A percentile compares a stretch with the other conserved stretches of the same genome.
Conservation (phyloP, 1,140 invertebrate species). For the Acromyrmex heyeri region DNA sequence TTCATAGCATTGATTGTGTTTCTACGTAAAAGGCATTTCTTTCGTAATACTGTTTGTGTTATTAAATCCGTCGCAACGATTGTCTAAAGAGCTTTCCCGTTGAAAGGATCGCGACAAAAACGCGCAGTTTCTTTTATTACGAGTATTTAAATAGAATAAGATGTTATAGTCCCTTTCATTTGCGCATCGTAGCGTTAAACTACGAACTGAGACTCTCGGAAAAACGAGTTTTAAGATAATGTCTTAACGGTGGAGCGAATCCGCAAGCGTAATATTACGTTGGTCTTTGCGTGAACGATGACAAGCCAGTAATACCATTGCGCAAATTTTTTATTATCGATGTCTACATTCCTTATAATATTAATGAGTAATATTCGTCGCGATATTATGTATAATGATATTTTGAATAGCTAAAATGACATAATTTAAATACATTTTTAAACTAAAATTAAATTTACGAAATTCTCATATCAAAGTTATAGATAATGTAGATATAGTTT, state of each 20-base stretch:
- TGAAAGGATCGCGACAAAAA: constrained; percentile 41
- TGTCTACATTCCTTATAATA: constrained; percentile 32
- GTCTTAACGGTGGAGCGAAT: constrained; percentile 52
- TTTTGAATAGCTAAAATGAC: background rate
- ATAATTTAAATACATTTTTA: background rate
- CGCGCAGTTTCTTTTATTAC: constrained; percentile 56
- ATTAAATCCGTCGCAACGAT: constrained; percentile 75
- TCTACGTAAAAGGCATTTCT: constrained; percentile 73
- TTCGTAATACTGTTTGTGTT: constrained; percentile 71
- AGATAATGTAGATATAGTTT: background rate
- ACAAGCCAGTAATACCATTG: constrained; percentile 45
- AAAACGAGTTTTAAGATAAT: constrained; percentile 60
- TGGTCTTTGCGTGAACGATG: constrained; percentile 48
- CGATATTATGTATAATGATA: constrained; percentile 8
- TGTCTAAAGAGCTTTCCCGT: constrained; percentile 42
- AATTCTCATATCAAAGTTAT: background rate
- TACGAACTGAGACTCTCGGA: constrained; percentile 53
- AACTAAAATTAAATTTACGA: background rate
- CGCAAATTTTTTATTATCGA: constrained; percentile 50
- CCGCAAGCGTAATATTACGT: constrained; percentile 48
- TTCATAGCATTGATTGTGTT: constrained; percentile 59
- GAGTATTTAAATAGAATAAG: constrained; percentile 63
- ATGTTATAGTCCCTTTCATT: constrained; percentile 55
- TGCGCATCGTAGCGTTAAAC: constrained; percentile 60
- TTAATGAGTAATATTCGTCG: constrained; percentile 36